Base-by-base conservation (phyloP, 2,113 vertebrate genomes). In the Conger conger region DNA sequence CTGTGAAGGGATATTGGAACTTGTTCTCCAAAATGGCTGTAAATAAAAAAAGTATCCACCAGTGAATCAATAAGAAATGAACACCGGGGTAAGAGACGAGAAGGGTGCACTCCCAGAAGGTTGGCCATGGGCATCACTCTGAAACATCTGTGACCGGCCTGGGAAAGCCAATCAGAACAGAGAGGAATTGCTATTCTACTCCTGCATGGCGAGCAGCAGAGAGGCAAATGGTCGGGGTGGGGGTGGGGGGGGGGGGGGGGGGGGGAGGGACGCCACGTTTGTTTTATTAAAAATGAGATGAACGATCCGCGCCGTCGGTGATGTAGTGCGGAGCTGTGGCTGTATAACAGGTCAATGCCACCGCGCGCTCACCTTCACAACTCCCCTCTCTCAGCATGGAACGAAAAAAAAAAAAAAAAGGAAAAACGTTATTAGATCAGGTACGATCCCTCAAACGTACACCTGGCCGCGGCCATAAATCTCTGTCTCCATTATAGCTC, bases 381-480 rank as follows among this genome's bases (percentile, higher is more conserved):
- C 84, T 85, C 88, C 87, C 87, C 82, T 84, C 16, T 88, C 90
- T 90, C 86, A 85, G 87, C 9, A 13, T 30, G 68, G 68, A 30
- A 73, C 4, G 57, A 3, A 57, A 57, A 57, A 9, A 42, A 15
- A 57, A 15, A 57, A 57, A 57, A 57, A 57, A 57, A 68, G n/a
- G n/a, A 82, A 91, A 85, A 87, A 87, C 87, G 60, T 86, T 89
- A 94, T 91, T 92, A 91, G 80, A 90, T 93, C 84, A 92, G 88
- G 89, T 85, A 87, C 84, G 86, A 93, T 92, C 88, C 82, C 86
- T 91, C 90, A 91, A 90, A 89, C 89, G 76, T 88, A 86, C 90
- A 91, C 90, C 91, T 93, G 93, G 90, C 89, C 36, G 0, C 78
- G 82, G 90, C 86, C 90, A 95, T 95, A 94, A 93, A 96, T 96